phyloP scores from a whole-genome alignment of 2,888 invertebrate species.

The Augochlorella aurata region DNA sequence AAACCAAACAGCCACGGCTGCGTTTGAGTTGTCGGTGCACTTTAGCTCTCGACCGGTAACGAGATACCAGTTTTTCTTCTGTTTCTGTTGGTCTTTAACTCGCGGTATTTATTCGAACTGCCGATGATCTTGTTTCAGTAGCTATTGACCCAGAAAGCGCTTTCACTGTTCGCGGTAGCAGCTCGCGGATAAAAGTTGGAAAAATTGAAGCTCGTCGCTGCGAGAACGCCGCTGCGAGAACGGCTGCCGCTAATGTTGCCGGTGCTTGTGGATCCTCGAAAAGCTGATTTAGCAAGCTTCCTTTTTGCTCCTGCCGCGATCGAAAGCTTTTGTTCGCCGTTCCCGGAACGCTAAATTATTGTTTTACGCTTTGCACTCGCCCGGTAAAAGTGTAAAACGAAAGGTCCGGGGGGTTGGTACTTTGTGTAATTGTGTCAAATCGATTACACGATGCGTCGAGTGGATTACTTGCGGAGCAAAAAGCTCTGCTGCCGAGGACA shows the following conservation, averaged over 20 bases:
- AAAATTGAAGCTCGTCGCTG: constrained; percentile 31
- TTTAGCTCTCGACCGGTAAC: constrained; percentile 17
- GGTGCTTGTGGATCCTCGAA: constrained; percentile 13
- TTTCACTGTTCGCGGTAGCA: not conserved
- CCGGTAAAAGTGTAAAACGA: constrained; percentile 1
- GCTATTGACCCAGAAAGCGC: constrained; percentile 12
- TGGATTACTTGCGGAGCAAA: too few relatives aligned
- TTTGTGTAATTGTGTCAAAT: not conserved
- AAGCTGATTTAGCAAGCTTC: not conserved
- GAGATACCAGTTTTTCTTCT: constrained; percentile 31
- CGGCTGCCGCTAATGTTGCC: constrained; percentile 7
- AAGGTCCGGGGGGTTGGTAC: not conserved
- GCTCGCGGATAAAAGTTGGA: constrained; percentile 19
- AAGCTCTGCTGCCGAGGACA: too few relatives aligned
- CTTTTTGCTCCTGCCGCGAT: not conserved
- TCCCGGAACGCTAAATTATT: not conserved
- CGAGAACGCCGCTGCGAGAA: not conserved
- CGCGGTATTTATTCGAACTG: constrained; percentile 33
- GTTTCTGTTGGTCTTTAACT: constrained; percentile 15
- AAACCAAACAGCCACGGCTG: not conserved
- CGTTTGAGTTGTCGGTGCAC: constrained; percentile 13
- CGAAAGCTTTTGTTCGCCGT: not conserved
- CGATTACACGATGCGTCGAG: too few relatives aligned
- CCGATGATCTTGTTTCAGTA: constrained; percentile 22
- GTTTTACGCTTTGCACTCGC: not conserved